Conservation (phyloP, 1,140 invertebrate species). For the Dinoponera quadriceps region DNA sequence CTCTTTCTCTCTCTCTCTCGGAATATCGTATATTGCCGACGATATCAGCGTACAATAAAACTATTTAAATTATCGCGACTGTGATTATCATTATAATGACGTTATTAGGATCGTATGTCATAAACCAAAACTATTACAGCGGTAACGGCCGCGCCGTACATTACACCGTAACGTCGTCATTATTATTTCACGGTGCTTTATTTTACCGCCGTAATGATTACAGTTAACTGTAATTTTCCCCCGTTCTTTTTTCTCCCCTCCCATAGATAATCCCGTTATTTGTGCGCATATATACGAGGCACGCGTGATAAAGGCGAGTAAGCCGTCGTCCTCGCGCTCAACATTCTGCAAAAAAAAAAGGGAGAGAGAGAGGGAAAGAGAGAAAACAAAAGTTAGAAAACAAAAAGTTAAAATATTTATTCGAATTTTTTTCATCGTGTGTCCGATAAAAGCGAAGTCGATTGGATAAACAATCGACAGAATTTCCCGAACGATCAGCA, state of each 20-base stretch:
- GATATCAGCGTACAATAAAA: constrained; percentile 1
- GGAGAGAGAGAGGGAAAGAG: too few relatives aligned
- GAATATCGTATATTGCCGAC: background rate
- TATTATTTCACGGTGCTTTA: constrained; percentile 21
- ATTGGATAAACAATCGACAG: constrained; percentile 59
- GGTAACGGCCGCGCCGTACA: background rate
- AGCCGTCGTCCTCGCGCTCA: background rate
- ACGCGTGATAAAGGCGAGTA: background rate
- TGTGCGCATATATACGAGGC: background rate
- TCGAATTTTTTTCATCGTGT: background rate
- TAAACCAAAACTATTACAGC: constrained; percentile 1
- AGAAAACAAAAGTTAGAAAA: too few relatives aligned
- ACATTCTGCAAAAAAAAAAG: constrained; percentile 2
- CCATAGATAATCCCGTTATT: too few relatives aligned
- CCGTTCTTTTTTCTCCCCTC: background rate
- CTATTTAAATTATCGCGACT: constrained; percentile 19
- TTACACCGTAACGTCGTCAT: background rate
- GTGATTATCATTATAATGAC: constrained; percentile 39
- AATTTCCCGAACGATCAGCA: constrained; percentile 57
- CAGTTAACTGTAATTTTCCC: constrained; percentile 29
- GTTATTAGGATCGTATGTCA: constrained; percentile 19
- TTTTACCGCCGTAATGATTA: constrained; percentile 23
- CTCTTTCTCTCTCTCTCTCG: background rate
- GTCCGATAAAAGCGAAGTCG: constrained; percentile 24
- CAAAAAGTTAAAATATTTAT: background rate